A percentile compares a stretch with the other conserved stretches of the same genome.
phyloP scores from a whole-genome alignment of 2,797 vertebrate genomes.

The Columba guinea region DNA sequence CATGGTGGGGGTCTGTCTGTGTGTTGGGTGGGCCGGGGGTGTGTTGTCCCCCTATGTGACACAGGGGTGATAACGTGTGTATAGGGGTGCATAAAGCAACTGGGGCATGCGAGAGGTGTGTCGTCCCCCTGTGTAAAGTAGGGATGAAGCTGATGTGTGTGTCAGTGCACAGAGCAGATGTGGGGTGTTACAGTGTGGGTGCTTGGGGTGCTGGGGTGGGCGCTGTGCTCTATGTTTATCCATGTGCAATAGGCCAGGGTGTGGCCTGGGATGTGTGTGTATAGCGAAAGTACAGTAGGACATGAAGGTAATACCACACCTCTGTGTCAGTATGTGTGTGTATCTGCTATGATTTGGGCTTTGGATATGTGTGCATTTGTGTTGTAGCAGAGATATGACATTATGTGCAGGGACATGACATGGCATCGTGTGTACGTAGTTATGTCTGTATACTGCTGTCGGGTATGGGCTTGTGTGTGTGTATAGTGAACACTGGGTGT shows the following conservation, averaged over 20 bases:
- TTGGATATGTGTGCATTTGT: not conserved
- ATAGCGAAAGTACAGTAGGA: not conserved
- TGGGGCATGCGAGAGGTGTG: not conserved
- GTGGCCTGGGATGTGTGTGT: not conserved
- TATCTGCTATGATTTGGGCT: not conserved
- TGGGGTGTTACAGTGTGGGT: not conserved
- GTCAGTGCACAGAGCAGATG: not conserved
- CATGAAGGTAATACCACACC: fast-evolving
- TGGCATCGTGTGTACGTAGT: not conserved
- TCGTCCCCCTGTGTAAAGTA: fast-evolving
- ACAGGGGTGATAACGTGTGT: not conserved
- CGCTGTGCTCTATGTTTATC: not conserved
- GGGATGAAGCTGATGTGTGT: not conserved
- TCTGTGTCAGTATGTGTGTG: not conserved
- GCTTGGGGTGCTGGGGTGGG: not conserved
- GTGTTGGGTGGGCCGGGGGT: not conserved
- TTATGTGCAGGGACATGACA: not conserved
- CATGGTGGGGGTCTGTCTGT: not conserved
- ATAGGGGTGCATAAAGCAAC: not conserved
- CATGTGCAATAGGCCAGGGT: not conserved
- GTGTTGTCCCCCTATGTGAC: not conserved
- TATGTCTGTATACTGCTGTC: not conserved
- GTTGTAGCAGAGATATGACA: not conserved
- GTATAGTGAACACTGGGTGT: not conserved
- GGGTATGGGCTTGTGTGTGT: not conserved